These are phyloP conservation scores for Crotalus horridus DNA, from an alignment of 2,113 vertebrate genomes.

Conservation along the genomic window DNA sequence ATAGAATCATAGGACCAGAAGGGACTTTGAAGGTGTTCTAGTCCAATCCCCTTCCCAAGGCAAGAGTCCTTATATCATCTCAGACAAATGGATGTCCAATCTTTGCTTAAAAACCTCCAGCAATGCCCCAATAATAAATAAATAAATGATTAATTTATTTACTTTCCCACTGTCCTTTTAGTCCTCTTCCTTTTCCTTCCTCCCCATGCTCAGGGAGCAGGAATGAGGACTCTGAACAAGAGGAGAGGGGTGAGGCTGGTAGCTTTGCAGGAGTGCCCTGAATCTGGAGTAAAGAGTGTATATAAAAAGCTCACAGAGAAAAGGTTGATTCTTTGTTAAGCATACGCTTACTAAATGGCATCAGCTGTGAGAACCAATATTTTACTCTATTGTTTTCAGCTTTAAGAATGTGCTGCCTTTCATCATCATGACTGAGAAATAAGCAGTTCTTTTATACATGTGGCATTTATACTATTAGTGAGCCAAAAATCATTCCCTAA, in stretches of 20 bases:
- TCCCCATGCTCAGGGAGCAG: background rate
- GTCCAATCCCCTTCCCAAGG: background rate
- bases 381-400: background rate
- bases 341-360: background rate
- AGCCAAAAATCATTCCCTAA: background rate
- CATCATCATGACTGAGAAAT: background rate
- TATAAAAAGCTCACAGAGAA: constrained; percentile 47
- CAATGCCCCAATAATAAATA: no score
- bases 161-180: background rate
- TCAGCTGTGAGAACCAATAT: background rate
- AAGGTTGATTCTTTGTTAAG: constrained; percentile 41
- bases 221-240: background rate
- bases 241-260: background rate
- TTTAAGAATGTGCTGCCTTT: background rate
- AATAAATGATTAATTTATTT: background rate
- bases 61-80: background rate
- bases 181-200: background rate
- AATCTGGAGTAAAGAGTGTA: background rate
- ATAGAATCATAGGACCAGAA: background rate
- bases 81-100: background rate
- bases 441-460: background rate
- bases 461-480: background rate
- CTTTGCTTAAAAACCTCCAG: no score
- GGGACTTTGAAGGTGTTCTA: background rate
- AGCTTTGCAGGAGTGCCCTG: background rate